Percentiles rank a stretch among this genome's conserved stretches.
phyloP scores from a whole-genome alignment of 1,140 invertebrate genomes.

The Micrasema minimum region DNA sequence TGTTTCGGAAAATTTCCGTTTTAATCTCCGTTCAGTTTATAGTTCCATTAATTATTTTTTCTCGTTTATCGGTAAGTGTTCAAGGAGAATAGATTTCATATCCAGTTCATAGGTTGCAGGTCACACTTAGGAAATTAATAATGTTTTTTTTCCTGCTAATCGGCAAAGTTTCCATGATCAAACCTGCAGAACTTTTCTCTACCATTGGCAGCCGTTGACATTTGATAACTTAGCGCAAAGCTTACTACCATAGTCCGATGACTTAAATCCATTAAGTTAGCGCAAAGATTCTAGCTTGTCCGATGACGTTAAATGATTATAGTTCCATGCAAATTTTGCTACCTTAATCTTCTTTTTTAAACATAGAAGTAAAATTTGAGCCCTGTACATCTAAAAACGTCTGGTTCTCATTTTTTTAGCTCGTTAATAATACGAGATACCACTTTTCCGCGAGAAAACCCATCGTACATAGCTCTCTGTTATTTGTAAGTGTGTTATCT shows the following conservation, averaged over 20 bases:
- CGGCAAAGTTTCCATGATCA: background rate
- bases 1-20: constrained; percentile 33
- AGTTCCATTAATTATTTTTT: constrained; percentile 31
- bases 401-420: constrained; percentile 19
- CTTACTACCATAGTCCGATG: too few relatives aligned
- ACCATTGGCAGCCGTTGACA: too few relatives aligned
- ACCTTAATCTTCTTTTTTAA: constrained; percentile 26
- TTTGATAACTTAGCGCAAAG: constrained; percentile 10
- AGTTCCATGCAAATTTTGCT: constrained; percentile 23
- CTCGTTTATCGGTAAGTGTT: constrained; percentile 37
- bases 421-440: constrained; percentile 18
- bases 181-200: constrained; percentile 7
- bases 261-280: too few relatives aligned
- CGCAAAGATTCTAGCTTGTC: constrained; percentile 21
- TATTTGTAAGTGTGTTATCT: constrained; percentile 55
- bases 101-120: constrained; percentile 13
- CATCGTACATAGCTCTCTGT: constrained; percentile 58
- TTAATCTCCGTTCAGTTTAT: constrained; percentile 22
- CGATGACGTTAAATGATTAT: constrained; percentile 30
- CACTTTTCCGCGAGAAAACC: constrained; percentile 51
- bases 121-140: constrained; percentile 1
- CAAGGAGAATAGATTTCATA: constrained; percentile 23
- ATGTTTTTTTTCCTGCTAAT: constrained; percentile 8
- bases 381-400: constrained; percentile 17
- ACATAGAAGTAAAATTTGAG: constrained; percentile 26